Evolutionary conservation across 2,888 invertebrate genomes (phyloP).

Genomic region (Nephrotoma guestfalica): DNA sequence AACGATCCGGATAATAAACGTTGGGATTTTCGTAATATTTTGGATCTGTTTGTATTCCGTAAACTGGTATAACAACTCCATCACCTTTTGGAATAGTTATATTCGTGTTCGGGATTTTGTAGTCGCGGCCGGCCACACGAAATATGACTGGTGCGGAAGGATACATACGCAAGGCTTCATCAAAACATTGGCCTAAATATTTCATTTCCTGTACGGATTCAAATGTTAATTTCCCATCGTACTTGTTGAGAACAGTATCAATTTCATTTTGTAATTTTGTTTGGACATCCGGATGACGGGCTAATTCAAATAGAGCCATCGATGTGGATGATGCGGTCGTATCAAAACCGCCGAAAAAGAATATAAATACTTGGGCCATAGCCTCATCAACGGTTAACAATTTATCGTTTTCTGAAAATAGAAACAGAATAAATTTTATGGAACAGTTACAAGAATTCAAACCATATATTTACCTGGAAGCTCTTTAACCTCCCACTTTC

Average conservation of each 20-base stretch:
- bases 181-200: too few species aligned
- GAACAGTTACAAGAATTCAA: too few species aligned
- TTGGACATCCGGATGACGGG: background rate
- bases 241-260: background rate
- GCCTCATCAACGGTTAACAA: background rate
- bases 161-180: too few species aligned
- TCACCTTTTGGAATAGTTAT: background rate
- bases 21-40: constrained; percentile 4
- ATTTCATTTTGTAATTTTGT: background rate
- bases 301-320: background rate
- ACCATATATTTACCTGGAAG: too few species aligned
- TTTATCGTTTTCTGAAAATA: background rate
- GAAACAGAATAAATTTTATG: too few species aligned
- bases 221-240: too few species aligned
- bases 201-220: too few species aligned
- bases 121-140: background rate
- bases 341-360: background rate
- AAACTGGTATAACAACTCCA: background rate
- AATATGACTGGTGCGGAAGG: too few species aligned
- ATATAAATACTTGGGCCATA: background rate
- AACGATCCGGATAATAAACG: background rate
- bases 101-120: background rate
- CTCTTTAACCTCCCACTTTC: constrained; percentile 5
- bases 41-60: constrained; percentile 5
- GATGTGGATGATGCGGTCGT: background rate